Evolutionary conservation across 2,888 invertebrate species (phyloP).

Genomic region (Cheilosia vulpina): DNA sequence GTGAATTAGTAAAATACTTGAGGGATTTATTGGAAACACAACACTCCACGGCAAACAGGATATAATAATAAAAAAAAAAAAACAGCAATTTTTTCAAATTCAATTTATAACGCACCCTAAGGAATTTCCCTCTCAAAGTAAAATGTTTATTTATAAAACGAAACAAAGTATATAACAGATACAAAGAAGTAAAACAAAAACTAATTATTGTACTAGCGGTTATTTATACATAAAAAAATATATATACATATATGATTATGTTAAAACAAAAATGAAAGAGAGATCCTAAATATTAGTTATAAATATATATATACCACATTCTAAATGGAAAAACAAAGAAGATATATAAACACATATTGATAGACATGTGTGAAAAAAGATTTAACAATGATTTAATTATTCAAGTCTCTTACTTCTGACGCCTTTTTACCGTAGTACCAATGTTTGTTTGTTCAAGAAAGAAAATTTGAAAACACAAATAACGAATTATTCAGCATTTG

Average conservation of each 20-base stretch:
- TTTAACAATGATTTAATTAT: slow-evolving; percentile 43
- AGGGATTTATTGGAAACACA: slow-evolving; percentile 20
- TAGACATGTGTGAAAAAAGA: slow-evolving; percentile 36
- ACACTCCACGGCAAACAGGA: slow-evolving; percentile 60
- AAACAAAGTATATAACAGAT: slow-evolving; percentile 22
- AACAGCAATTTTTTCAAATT: slow-evolving; percentile 6
- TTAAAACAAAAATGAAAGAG: slow-evolving; percentile 32
- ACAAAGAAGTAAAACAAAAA: slow-evolving; percentile 21
- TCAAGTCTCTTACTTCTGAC: slow-evolving; percentile 44
- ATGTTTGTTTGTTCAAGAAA: slow-evolving; percentile 65
- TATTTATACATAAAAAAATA: slow-evolving; percentile 49
- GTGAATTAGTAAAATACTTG: background rate
- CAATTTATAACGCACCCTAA: slow-evolving; percentile 54
- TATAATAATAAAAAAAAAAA: slow-evolving; percentile 23
- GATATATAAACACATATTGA: slow-evolving; percentile 5
- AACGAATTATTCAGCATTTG: slow-evolving; percentile 64
- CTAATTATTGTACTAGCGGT: slow-evolving; percentile 42
- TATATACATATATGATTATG: slow-evolving; percentile 37
- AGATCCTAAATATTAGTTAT: slow-evolving; percentile 56
- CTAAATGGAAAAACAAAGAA: slow-evolving; percentile 47
- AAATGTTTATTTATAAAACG: slow-evolving; percentile 41
- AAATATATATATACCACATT: slow-evolving; percentile 58
- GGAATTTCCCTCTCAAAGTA: slow-evolving; percentile 25
- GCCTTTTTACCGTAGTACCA: slow-evolving; percentile 65
- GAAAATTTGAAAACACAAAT: slow-evolving; percentile 29